These are phyloP conservation scores for Pogoniulus pusillus DNA, from an alignment of 2,797 vertebrate species.

Conservation along the genomic window DNA sequence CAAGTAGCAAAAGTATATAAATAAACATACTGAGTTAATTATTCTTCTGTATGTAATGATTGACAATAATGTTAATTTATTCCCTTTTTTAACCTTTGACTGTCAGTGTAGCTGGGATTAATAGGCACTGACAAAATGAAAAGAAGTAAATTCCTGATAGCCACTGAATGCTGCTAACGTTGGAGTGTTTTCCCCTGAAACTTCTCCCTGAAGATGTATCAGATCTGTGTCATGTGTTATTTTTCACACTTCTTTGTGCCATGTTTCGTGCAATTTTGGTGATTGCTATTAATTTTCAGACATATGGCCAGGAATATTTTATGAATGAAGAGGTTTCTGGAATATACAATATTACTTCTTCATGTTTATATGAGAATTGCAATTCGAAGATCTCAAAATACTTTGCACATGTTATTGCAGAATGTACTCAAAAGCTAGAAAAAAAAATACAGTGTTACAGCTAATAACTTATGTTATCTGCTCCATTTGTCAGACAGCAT, in stretches of 20 bases:
- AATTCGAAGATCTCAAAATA: constrained; percentile 36
- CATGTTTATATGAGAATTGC: background rate
- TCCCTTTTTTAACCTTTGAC: constrained; percentile 71
- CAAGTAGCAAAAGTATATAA: constrained; percentile 81
- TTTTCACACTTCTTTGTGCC: constrained; percentile 50
- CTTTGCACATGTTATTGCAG: background rate
- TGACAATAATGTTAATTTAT: constrained; percentile 79
- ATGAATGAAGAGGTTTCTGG: constrained; percentile 58
- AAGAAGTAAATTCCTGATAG: constrained; percentile 26
- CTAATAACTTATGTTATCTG: background rate
- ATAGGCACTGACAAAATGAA: constrained; percentile 37
- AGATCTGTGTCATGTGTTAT: constrained; percentile 48
- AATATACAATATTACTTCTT: background rate
- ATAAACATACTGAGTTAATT: constrained; percentile 83
- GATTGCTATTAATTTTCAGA: constrained; percentile 42
- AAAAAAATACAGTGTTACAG: background rate
- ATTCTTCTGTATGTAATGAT: constrained; percentile 80
- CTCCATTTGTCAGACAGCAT: background rate
- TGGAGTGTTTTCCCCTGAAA: constrained; percentile 5
- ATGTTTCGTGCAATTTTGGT: constrained; percentile 31
- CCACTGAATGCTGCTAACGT: background rate
- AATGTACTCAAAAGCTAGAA: background rate
- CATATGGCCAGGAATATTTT: constrained; percentile 59
- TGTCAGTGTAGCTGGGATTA: constrained; percentile 38
- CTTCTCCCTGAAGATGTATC: constrained; percentile 16